These are phyloP conservation scores for Parauchenoglanis punctatus DNA, from an alignment of 2,797 vertebrate genomes.

Conservation along the genomic window DNA sequence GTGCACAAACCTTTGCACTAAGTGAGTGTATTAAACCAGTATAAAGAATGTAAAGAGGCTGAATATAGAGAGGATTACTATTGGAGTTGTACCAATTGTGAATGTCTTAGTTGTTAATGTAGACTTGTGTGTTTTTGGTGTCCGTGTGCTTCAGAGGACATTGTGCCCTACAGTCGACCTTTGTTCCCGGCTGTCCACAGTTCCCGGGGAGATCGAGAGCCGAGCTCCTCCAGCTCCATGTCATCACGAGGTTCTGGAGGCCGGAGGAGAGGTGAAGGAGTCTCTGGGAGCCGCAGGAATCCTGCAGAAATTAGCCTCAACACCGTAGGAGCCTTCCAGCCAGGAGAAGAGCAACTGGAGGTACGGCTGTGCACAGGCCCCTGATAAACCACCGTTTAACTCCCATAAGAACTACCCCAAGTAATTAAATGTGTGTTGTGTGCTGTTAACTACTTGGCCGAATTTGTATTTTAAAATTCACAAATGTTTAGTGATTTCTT, in stretches of 20 bases:
- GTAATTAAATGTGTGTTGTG: not conserved
- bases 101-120: not conserved
- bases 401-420: no score
- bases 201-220: conserved; percentile 89
- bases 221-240: conserved; percentile 96
- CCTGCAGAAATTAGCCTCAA: conserved; percentile 85
- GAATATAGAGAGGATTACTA: not conserved
- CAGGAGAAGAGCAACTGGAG: conserved; percentile 86
- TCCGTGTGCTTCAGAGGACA: conserved; percentile 84
- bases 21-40: not conserved
- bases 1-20: not conserved
- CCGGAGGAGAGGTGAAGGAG: conserved; percentile 87
- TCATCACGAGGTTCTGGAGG: conserved; percentile 95
- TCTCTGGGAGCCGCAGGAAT: conserved; percentile 82
- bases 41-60: not conserved
- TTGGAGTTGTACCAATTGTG: not conserved
- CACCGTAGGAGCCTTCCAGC: conserved; percentile 88
- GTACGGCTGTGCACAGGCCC: conserved; percentile 51
- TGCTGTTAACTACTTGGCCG: no score
- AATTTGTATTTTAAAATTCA: not conserved
- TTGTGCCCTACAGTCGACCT: conserved; percentile 93
- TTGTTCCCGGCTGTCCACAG: conserved; percentile 95
- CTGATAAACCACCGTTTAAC: not conserved
- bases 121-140: not conserved
- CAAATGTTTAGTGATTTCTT: not conserved